Percentiles rank a stretch among this genome's conserved stretches.
These are phyloP conservation scores for Microctonus aethiopoides DNA, from an alignment of 2,888 invertebrate species.

Conservation along the genomic window DNA sequence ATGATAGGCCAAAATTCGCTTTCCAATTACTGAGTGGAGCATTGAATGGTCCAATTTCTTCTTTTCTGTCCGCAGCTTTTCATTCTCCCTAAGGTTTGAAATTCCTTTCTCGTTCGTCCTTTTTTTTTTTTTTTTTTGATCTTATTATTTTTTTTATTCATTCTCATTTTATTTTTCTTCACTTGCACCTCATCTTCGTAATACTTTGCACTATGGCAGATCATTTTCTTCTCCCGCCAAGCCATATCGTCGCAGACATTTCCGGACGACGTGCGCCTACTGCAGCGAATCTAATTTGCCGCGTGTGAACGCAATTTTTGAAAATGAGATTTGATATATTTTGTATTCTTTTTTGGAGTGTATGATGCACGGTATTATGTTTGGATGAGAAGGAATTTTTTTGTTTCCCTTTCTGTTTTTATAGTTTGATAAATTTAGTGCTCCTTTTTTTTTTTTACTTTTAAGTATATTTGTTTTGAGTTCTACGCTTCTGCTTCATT, in stretches of 20 bases:
- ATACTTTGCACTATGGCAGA: neutral
- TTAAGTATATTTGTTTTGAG: too few species aligned
- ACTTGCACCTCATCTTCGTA: neutral
- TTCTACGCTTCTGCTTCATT: too few species aligned
- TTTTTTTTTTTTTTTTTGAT: constrained; percentile 8
- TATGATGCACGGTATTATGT: neutral
- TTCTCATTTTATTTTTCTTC: neutral
- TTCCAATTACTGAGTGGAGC: constrained; percentile 28
- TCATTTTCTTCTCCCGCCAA: neutral
- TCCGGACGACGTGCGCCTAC: constrained; percentile 36
- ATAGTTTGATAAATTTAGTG: too few species aligned
- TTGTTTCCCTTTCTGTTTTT: neutral
- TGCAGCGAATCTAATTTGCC: constrained; percentile 38
- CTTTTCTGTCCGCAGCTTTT: neutral
- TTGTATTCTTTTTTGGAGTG: neutral
- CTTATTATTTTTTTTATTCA: constrained; percentile 5
- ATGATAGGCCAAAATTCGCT: constrained; percentile 17
- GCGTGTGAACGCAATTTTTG: constrained; percentile 35
- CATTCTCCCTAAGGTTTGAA: neutral
- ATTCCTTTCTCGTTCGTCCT: neutral
- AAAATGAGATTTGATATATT: constrained; percentile 21
- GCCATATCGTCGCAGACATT: constrained; percentile 15
- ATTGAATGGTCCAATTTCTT: constrained; percentile 26
- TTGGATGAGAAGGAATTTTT: neutral
- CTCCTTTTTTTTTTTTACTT: too few species aligned